Evolutionary conservation across 2,888 invertebrate species (phyloP).

Genomic region (Callinectes sapidus): DNA sequence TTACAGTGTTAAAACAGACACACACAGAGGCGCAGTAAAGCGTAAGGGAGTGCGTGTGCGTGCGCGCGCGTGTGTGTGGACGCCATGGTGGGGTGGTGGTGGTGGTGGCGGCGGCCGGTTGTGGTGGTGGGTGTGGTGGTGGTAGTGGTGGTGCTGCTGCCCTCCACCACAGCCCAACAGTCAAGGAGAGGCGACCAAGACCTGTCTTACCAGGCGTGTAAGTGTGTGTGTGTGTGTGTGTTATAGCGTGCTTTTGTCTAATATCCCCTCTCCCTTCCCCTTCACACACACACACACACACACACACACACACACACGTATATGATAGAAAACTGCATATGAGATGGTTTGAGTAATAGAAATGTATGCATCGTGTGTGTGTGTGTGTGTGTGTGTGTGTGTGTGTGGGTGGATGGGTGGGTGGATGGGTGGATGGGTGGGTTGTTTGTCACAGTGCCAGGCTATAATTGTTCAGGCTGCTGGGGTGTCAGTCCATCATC

Average conservation of each 20-base stretch:
- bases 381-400: too few species aligned
- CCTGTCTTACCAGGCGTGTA: background rate
- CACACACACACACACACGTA: too few species aligned
- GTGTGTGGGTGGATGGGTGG: too few species aligned
- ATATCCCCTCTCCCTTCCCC: too few species aligned
- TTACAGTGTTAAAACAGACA: background rate
- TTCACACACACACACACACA: too few species aligned
- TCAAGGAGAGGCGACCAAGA: background rate
- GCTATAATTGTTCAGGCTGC: background rate
- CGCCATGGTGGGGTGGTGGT: background rate
- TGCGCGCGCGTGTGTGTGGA: background rate
- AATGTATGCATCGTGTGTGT: too few species aligned
- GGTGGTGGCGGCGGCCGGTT: background rate
- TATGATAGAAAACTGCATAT: too few species aligned
- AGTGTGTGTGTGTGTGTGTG: background rate
- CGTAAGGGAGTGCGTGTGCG: background rate
- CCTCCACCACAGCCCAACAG: background rate
- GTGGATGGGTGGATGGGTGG: background rate
- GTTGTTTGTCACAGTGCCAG: constrained; percentile 2
- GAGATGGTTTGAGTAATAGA: too few species aligned
- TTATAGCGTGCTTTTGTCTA: too few species aligned
- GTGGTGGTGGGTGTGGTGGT: background rate
- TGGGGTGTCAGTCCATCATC: background rate
- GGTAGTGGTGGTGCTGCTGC: background rate
- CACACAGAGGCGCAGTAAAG: background rate